Percentiles rank a stretch among this genome's conserved stretches.
phyloP scores from a whole-genome alignment of 2,797 vertebrate species.

The Phalloptychus januarius region DNA sequence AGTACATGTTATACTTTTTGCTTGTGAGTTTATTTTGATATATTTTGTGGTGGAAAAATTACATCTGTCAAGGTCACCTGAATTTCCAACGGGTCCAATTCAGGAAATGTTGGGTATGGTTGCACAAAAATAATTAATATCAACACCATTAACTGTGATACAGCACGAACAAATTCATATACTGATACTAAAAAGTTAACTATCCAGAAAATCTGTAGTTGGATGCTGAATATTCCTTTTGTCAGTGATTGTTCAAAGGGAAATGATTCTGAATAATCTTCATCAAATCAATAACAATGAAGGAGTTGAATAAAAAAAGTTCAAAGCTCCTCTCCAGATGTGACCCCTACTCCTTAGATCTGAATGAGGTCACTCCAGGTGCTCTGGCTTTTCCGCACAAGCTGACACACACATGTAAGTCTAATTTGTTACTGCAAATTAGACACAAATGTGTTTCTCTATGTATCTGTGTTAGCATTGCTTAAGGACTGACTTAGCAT shows the following conservation, averaged over 20 bases:
- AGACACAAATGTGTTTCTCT: background rate
- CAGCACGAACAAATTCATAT: background rate
- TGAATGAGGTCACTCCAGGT: background rate
- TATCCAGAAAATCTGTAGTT: background rate
- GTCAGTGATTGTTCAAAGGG: background rate
- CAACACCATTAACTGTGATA: background rate
- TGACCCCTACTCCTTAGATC: background rate
- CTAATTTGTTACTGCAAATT: background rate
- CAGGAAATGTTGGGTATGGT: background rate
- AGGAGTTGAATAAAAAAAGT: background rate
- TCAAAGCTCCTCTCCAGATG: background rate
- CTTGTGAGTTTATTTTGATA: background rate
- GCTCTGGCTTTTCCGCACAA: background rate
- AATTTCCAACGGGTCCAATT: background rate
- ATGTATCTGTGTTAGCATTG: background rate
- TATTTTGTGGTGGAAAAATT: background rate
- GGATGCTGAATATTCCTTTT: background rate
- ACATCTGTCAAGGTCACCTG: background rate
- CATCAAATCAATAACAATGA: background rate
- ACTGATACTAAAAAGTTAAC: background rate
- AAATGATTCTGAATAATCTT: background rate
- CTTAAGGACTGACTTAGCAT: background rate
- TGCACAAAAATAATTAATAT: background rate
- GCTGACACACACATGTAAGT: background rate
- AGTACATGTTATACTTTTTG: background rate